Base-by-base conservation (phyloP, 2,797 vertebrate genomes). In the Arrhamphus sclerolepis region DNA sequence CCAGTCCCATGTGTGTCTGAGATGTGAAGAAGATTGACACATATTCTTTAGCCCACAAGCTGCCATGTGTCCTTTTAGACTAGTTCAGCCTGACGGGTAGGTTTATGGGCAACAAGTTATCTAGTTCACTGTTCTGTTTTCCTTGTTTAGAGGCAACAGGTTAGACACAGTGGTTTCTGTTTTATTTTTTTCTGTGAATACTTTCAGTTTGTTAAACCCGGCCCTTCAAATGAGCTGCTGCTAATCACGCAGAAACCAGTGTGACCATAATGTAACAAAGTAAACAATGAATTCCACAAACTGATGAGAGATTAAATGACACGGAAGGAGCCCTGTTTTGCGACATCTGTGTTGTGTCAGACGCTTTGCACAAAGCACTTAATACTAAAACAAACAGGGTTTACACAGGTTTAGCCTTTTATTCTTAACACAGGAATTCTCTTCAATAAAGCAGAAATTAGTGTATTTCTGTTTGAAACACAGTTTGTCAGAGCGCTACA, bases 41-140 rank as follows among this genome's bases (percentile, higher is more conserved):
- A 13, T 39, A 19, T 48, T 19, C 8, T 24, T 63, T 60, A 41
- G 70, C 6, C n/a, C 10, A 68, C 9, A 62, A 13, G 7, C 43
- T 70, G 13, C 13, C 6, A 21, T 20, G 22, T 75, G 51, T 24
- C 11, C 38, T 58, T 65, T 38, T 43, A 49, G 55, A 83, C 87
- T 58, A 49, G 86, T 87, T 40, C 13, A 75, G 56, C 89, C 82
- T 70, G 91, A 89, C 21, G 7, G 79, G 73, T 80, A 44, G 64
- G 79, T 87, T 80, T 71, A 55, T 11, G 1, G 6, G 21, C 4
- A 41, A 44, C 19, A 20, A 8, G 11, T 2, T 40, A 29, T 0
- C n/a, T 7, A 34, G 6, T 26, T 19, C 13, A 14, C 6, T 24
- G 39, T 34, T n/a, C 34, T 50, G n/a, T 16, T 48, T 56, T 6